Evolutionary conservation across 1,140 invertebrate species (phyloP), one percentile per base, ranked within the genome.

Genomic region (Lasioglossum baleicum): DNA sequence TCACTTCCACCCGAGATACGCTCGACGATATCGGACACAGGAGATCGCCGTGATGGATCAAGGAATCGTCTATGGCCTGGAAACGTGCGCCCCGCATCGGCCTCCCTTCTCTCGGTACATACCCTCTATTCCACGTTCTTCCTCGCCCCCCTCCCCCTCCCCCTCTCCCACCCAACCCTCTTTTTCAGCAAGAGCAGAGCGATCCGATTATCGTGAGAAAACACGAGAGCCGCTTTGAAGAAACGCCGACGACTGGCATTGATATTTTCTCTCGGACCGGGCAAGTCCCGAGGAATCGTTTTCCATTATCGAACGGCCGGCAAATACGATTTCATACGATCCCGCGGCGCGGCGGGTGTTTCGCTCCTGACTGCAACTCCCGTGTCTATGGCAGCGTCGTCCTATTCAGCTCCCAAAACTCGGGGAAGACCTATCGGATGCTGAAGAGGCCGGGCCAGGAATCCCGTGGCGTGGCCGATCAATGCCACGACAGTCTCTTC

Each of bases 1-100:
- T 84, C 79, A 84, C 79, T 85, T 85, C 83, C 78, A 61, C 73
- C 80, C 74, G 83, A 84, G 78, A 70, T 84, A 53, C 51, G 26
- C 56, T 71, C 67, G 78, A 81, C 83, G 74, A 84, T 77, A 85
- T 84, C 79, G 83, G 83, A 77, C 78, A 84, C 42, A 22, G 31
- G 58, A 70, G 72, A 81, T 85, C 83, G 69, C 44, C 79, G 61
- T 64, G 73, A 80, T 75, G 79, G 73, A 80, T 80, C 73, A 63
- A 69, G 73, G 58, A 80, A 80, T 69, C 73, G 61, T 65, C 64
- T 68, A 72, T 81, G 66, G 68, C 68, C 48, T 76, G 79, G 80
- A 83, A 82, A 81, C 74, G 70, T 64, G 44, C 68, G 44, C 17
- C 76, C 48, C 69, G 51, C 68, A 48, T 48, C 44, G 11, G 35